Evolutionary conservation across 2,888 invertebrate species (phyloP).

Genomic region (Germaria angustata): DNA sequence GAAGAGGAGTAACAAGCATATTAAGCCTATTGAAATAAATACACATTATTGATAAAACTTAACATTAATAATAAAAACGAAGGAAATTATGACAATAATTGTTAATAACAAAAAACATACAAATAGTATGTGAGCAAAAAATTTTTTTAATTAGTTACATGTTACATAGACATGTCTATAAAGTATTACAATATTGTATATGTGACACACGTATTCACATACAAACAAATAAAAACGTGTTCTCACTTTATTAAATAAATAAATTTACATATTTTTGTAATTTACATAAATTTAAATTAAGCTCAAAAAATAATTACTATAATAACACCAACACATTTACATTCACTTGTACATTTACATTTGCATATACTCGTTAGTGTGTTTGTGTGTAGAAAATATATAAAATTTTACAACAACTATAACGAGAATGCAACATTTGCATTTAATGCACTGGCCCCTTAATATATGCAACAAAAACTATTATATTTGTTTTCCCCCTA

Average conservation of each 20-base stretch:
- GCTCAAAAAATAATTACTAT: conserved; percentile 60
- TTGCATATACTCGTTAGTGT: neutral
- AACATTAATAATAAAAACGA: conserved; percentile 16
- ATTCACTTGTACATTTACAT: neutral
- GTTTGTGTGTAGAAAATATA: conserved; percentile 20
- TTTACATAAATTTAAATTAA: conserved; percentile 70
- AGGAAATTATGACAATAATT: conserved; percentile 56
- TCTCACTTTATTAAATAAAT: conserved; percentile 66
- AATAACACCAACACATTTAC: conserved; percentile 41
- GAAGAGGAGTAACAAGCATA: neutral
- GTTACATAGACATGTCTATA: conserved; percentile 46
- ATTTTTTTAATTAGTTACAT: conserved; percentile 62
- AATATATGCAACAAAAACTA: conserved; percentile 63
- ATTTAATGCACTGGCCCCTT: conserved; percentile 66
- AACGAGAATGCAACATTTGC: conserved; percentile 67
- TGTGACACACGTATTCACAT: neutral
- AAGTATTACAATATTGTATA: conserved; percentile 43
- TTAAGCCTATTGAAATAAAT: conserved; percentile 43
- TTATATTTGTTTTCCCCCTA: conserved; percentile 51
- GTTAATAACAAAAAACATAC: conserved; percentile 40
- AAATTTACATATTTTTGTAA: conserved; percentile 67
- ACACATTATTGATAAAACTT: conserved; percentile 37
- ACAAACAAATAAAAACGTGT: conserved; percentile 47
- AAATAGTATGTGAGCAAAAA: neutral
- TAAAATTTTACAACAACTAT: conserved; percentile 56